Evolutionary conservation across 2,113 vertebrate genomes (phyloP), one percentile per base, ranked within the genome.

Genomic region (Myotis yumanensis): DNA sequence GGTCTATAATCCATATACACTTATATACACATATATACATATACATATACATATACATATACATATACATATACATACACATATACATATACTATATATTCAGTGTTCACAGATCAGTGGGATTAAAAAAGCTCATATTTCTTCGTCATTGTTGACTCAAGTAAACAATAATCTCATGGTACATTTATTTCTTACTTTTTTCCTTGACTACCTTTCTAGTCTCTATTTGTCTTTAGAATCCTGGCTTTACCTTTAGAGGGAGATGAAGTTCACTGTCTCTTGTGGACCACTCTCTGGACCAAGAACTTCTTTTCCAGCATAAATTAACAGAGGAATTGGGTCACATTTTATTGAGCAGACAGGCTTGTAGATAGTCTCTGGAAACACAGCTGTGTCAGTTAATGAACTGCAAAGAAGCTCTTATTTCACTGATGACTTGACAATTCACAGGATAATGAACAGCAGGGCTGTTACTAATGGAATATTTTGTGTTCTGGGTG

Each of bases 201-300:
- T 71, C 86, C 51, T 30, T 71, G 89, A 20, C 14, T 90, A 69
- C 1, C 3, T 85, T 94, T 91, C 73, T 94, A 79, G 6, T 1
- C 11, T 95, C 25, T 25, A 72, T 91, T 77, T 81, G 4, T 80
- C 62, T 96, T 96, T 94, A 97, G 89, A 96, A 93, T 62, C 95
- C 48, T 40, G 40, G 8, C 4, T 97, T 97, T 64, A 62, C 71
- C 77, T 96, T 95, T 54, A 96, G 83, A 94, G 72, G 79, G 51
- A 87, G 43, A 71, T 59, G 20, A 83, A 95, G 64, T 94, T 96
- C 11, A 85, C 62, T 76, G 86, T 96, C 83, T 96, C 73, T 80
- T 91, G 43, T 30, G 40, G 40, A 91, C 86, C 86, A 37, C 89
- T 96, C 88, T 97, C 75, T 52, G 75, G 46, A 77, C 17, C 96